Conservation (phyloP, 2,888 invertebrate genomes). For the Polymixis flavicincta region DNA sequence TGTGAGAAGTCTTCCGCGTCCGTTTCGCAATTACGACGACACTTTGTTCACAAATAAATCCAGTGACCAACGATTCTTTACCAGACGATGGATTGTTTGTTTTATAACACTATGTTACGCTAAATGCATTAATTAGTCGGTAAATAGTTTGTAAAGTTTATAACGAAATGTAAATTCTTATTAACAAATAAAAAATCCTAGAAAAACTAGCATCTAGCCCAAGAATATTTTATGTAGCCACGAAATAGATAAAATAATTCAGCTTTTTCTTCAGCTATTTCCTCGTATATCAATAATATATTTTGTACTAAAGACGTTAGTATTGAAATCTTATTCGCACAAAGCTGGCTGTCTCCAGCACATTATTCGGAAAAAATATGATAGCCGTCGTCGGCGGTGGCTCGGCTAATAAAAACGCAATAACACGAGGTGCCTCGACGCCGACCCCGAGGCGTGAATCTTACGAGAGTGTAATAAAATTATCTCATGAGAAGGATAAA, state of each 20-base stretch:
- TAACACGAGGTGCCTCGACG: conserved; percentile 79
- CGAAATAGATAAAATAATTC: conserved; percentile 2
- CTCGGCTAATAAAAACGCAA: conserved; percentile 86
- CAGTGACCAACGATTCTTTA: conserved; percentile 47
- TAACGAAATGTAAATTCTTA: not conserved
- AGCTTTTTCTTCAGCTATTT: conserved; percentile 10
- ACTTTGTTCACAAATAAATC: conserved; percentile 75
- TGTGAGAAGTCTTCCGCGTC: conserved; percentile 75
- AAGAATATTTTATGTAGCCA: not conserved
- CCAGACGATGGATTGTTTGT: conserved; percentile 39
- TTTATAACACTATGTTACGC: conserved; percentile 30
- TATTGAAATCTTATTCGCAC: conserved; percentile 76
- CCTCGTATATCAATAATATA: conserved; percentile 34
- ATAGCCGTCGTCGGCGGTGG: conserved; percentile 76
- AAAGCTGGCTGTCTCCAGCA: conserved; percentile 76
- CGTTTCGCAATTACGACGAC: conserved; percentile 76
- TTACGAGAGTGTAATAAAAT: conserved; percentile 85
- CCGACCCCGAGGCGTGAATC: conserved; percentile 81
- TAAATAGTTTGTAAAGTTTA: conserved; percentile 19
- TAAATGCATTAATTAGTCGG: conserved; percentile 42
- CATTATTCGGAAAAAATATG: conserved; percentile 83
- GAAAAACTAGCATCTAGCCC: conserved; percentile 3
- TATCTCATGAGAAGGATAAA: conserved; percentile 83
- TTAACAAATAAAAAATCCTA: not conserved
- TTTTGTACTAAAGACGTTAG: conserved; percentile 56